Evolutionary conservation across 1,140 invertebrate species (phyloP).

Genomic region (Cataglyphis hispanica): DNA sequence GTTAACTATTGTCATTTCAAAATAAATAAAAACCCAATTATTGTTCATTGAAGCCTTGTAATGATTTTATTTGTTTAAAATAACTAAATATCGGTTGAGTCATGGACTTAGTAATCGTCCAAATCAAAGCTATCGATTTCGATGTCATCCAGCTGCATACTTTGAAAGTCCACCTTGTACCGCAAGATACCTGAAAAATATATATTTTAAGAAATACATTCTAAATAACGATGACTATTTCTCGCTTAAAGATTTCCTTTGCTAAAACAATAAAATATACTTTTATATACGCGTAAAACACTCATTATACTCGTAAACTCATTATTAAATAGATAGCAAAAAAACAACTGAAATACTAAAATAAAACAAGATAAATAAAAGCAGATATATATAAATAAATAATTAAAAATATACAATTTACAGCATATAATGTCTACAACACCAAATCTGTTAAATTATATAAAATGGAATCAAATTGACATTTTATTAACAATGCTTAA

Average conservation of each 20-base stretch:
- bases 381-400: conserved; percentile 37
- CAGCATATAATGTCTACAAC: conserved; percentile 8
- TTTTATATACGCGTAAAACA: conserved; percentile 13
- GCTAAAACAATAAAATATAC: conserved; percentile 10
- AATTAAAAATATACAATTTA: conserved; percentile 48
- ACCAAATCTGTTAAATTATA: conserved; percentile 13
- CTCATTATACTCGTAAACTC: conserved; percentile 18
- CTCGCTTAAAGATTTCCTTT: conserved; percentile 1
- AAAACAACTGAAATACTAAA: conserved; percentile 31
- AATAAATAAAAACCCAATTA: too few species aligned
- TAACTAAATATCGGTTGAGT: conserved; percentile 63
- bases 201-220: conserved; percentile 53
- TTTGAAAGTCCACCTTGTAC: conserved; percentile 99
- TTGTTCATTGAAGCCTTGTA: too few species aligned
- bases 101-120: conserved; percentile 94
- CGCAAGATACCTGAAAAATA: conserved; percentile 95
- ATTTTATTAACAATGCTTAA: conserved; percentile 10
- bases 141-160: conserved; percentile 96
- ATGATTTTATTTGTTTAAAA: too few species aligned
- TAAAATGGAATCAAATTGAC: conserved; percentile 12
- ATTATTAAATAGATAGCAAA: conserved; percentile 31
- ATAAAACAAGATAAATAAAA: conserved; percentile 47
- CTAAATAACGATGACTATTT: conserved; percentile 1
- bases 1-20: too few species aligned
- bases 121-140: conserved; percentile 95